Evolutionary conservation across 2,888 invertebrate genomes (phyloP), one percentile per base, ranked within the genome.

Genomic region (Phlogophora meticulosa): DNA sequence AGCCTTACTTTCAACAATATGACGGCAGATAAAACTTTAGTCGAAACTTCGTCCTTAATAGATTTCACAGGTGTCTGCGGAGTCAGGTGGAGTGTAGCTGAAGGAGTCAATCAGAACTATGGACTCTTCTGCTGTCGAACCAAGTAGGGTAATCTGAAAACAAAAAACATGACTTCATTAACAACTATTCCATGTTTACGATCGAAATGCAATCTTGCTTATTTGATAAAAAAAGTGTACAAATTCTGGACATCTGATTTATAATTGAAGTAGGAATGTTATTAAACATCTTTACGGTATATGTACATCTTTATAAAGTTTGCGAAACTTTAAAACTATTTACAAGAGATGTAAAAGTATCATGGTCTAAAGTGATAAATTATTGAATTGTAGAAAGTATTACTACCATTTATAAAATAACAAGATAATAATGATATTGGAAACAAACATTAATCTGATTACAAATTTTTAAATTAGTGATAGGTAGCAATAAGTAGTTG

Each of bases 51-150:
- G 5, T 57, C 58, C 48, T 83, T 58, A 85, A 68, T 85, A 86
- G 28, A 86, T 60, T n/a, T 71, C 56, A 68, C 90, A 88, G 38
- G 76, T 68, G 7, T 76, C 73, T 38, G 84, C 80, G 15, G 68
- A 52, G 49, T 58, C 43, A 7, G 86, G 87, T 24, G 86, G 84
- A 45, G 85, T 86, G 65, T 90, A 90, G 43, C 88, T 82, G 59
- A 92, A 85, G 4, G 91, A 91, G 63, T 90, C 90, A 2, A 91
- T 76, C 2, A 89, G 48, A 11, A 90, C 87, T 49, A 83, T 76
- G 7, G 91, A 87, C 0, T 74, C 76, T n/a, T 80, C 72, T 9
- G 83, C 78, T 24, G 85, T 87, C 15, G 83, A 78, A 38, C 90
- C 90, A 11, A 87, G 72, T 11, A 91, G 76, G 10, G 87, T 86